Evolutionary conservation across 2,113 vertebrate genomes (phyloP), one percentile per base, ranked within the genome.

Genomic region (Microtus richardsoni): DNA sequence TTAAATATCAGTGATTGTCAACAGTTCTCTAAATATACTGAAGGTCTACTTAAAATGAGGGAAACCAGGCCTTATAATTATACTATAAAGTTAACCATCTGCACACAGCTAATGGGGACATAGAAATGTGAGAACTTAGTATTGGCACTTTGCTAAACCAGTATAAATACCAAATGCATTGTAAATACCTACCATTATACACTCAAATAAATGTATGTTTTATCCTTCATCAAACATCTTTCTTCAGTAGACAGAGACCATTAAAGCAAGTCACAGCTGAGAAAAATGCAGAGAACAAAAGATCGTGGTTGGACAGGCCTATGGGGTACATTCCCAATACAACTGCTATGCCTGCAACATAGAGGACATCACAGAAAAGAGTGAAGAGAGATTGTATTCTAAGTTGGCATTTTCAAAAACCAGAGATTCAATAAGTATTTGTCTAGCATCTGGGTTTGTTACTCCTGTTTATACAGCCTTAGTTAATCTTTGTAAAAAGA

Each of bases 281-380:
- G 26, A 13, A 77, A 73, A 58, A 74, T 6, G 1, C 4, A 41
- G 21, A 19, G 71, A 74, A 77, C 41, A 75, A 28, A 24, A 28
- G 4, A 77, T 12, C 3, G 0, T 10, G 19, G 19, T 22, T 39
- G 8, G 7, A 7, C 1, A 73, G n/a, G 9, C 3, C 8, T 21
- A 24, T 41, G 4, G n/a, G n/a, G n/a, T 73, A 73, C n/a, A 73
- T 73, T 73, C 19, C 19, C 22, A 44, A 44, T 24, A 75, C 41
- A 44, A 14, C 24, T 75, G 8, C 39, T 75, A 5, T 28, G 22
- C 39, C 24, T 13, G 11, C 26, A 11, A 75, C 11, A 44, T 44
- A 75, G 39, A 24, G 11, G 24, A 75, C 2, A 28, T 44, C 21
- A 26, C 22, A 74, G 22, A 44, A 74, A 22, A 13, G 11, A 4